Conservation (phyloP, 1,140 invertebrate species). For the Hylyphantes graminicola region DNA sequence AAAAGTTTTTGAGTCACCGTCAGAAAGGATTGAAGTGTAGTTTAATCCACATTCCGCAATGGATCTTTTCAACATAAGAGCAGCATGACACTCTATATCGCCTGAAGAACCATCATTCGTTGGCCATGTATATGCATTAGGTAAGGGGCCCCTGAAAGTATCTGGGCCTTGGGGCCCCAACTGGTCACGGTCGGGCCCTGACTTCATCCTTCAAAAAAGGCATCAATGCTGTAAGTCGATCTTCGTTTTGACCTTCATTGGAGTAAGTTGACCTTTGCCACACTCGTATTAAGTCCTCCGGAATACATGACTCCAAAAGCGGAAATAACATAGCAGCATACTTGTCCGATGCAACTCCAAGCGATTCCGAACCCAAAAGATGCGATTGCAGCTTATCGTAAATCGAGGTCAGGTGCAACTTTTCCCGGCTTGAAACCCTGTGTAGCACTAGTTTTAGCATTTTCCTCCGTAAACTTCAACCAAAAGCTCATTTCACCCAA, state of each 20-base stretch:
- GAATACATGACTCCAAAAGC: conserved; percentile 21
- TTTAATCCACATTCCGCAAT: background rate
- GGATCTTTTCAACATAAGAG: background rate
- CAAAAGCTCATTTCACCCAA: conserved; percentile 60
- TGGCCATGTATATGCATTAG: no score
- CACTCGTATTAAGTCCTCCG: background rate
- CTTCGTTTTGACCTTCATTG: background rate
- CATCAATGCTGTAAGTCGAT: background rate
- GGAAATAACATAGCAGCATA: conserved; percentile 13
- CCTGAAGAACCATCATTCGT: background rate
- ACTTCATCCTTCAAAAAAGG: background rate
- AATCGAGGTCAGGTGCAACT: background rate
- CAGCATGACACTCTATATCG: background rate
- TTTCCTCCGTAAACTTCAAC: conserved; percentile 60
- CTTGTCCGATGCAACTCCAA: conserved; percentile 15
- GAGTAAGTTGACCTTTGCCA: conserved; percentile 1
- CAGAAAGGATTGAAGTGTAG: background rate
- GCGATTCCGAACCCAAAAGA: background rate
- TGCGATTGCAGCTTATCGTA: conserved; percentile 2
- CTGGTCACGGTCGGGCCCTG: no score
- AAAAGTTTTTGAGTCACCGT: background rate
- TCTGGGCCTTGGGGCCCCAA: no score
- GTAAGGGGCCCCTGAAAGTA: no score
- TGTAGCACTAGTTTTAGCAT: conserved; percentile 10
- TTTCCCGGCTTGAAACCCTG: background rate